Evolutionary conservation across 2,888 invertebrate species (phyloP).

Genomic region (Prosapia bicincta): DNA sequence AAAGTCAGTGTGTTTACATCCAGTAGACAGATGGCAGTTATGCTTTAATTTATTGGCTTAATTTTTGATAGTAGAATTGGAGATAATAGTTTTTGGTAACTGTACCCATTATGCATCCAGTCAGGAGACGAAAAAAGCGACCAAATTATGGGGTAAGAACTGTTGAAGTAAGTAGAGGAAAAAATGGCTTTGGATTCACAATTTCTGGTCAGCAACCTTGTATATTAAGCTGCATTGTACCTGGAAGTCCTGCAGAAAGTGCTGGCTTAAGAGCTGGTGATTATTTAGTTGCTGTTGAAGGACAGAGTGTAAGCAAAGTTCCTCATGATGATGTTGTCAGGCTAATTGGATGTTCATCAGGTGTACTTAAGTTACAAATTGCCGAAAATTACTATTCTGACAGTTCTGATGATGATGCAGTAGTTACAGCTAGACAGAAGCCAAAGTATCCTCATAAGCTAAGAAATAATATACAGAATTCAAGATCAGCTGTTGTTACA

Average conservation of each 20-base stretch:
- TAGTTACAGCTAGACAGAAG: slow-evolving; percentile 55
- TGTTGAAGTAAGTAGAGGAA: slow-evolving; percentile 81
- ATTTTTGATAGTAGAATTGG: neutral
- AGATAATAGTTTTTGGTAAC: neutral
- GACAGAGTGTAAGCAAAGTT: slow-evolving; percentile 84
- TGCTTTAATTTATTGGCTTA: neutral
- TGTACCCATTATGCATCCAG: slow-evolving; percentile 52
- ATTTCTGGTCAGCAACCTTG: slow-evolving; percentile 97
- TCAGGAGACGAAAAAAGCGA: slow-evolving; percentile 64
- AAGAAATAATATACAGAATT: slow-evolving; percentile 33
- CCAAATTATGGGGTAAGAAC: slow-evolving; percentile 72
- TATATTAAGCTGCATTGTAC: slow-evolving; percentile 88
- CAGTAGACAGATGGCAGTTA: neutral
- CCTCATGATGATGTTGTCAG: slow-evolving; percentile 92
- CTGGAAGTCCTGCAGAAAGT: slow-evolving; percentile 84
- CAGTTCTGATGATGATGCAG: slow-evolving; percentile 74
- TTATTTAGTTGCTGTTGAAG: slow-evolving; percentile 88
- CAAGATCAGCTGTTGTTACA: slow-evolving; percentile 30
- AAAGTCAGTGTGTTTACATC: no score
- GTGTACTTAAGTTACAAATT: slow-evolving; percentile 78
- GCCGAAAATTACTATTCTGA: slow-evolving; percentile 84
- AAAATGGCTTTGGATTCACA: slow-evolving; percentile 94
- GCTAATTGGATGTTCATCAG: slow-evolving; percentile 82
- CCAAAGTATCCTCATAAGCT: slow-evolving; percentile 58
- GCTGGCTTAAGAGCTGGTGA: slow-evolving; percentile 91